Percentiles rank a stretch among this genome's conserved stretches.
Evolutionary conservation across 1,140 invertebrate species (phyloP).

Genomic region (Zaprionus capensis): DNA sequence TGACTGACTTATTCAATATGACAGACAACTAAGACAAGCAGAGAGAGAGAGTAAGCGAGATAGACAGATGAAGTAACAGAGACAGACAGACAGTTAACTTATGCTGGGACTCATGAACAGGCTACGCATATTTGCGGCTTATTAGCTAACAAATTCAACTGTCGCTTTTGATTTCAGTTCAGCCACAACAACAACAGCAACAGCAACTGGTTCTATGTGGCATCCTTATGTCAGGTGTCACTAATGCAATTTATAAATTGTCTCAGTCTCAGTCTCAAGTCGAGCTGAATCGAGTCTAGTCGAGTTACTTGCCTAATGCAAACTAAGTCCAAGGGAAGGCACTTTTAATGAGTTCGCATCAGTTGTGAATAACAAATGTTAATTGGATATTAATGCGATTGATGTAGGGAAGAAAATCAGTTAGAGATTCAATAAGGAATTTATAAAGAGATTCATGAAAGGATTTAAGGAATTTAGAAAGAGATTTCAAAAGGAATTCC

Average conservation of each 20-base stretch:
- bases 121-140: conserved; percentile 45
- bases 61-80: not conserved
- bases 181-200: not conserved
- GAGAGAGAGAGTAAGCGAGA: not conserved
- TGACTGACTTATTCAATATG: conserved; percentile 75
- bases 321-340: not conserved
- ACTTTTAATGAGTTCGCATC: conserved; percentile 23
- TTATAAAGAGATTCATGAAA: not conserved
- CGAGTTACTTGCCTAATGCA: not conserved
- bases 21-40: conserved; percentile 52
- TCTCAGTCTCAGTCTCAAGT: conserved; percentile 2
- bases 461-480: not conserved
- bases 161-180: conserved; percentile 66
- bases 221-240: conserved; percentile 32
- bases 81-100: conserved; percentile 42
- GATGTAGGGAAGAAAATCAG: not conserved
- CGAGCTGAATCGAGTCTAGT: not conserved
- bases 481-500: not conserved
- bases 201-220: not conserved
- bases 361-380: conserved; percentile 23
- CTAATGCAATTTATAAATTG: conserved; percentile 65
- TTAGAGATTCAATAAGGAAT: not conserved
- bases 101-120: conserved; percentile 33
- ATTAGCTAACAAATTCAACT: conserved; percentile 54
- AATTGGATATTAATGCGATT: conserved; percentile 15